These are phyloP conservation scores for Sarcophaga bullata DNA, from an alignment of 1,140 invertebrate genomes.

Conservation along the genomic window DNA sequence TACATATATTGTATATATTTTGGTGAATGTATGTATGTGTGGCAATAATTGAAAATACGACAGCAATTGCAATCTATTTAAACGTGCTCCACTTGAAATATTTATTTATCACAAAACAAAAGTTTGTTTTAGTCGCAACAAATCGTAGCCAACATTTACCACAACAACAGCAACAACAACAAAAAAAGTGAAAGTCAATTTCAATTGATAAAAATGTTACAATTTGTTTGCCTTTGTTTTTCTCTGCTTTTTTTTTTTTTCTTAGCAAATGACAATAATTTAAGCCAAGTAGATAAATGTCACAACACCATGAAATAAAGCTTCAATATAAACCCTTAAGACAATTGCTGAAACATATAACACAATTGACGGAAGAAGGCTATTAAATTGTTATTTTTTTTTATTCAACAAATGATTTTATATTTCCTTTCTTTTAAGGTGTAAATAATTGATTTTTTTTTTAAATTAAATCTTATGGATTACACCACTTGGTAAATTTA, in stretches of 20 bases:
- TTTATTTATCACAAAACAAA: neutral
- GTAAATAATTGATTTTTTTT: no score
- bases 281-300: neutral
- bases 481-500: no score
- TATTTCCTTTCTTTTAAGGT: no score
- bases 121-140: neutral
- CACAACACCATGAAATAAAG: neutral
- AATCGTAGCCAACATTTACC: neutral
- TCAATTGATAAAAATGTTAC: neutral
- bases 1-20: neutral
- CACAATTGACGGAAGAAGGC: no score
- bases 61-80: conserved; percentile 5
- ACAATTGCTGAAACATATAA: no score
- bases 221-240: neutral
- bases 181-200: conserved; percentile 23
- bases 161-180: neutral
- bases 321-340: neutral
- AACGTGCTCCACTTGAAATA: neutral
- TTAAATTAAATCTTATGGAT: no score
- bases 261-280: neutral
- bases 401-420: no score
- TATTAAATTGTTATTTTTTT: no score
- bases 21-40: neutral
- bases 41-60: conserved; percentile 8
- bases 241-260: neutral